These are phyloP conservation scores for Dilophus febrilis DNA, from an alignment of 2,888 invertebrate genomes.

Conservation along the genomic window DNA sequence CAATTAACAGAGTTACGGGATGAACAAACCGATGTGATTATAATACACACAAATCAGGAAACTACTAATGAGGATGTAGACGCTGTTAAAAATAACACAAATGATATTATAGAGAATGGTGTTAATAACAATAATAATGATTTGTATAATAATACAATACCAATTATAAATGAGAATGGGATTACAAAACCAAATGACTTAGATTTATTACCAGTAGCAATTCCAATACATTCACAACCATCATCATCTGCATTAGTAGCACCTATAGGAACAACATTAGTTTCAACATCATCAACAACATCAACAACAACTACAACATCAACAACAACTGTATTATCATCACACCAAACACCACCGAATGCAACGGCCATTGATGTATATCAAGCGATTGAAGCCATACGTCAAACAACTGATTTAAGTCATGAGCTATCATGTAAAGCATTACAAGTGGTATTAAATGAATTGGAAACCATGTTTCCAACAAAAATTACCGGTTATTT, in stretches of 20 bases:
- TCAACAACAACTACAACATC: no score
- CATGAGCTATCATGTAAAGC: conserved; percentile 76
- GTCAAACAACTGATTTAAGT: conserved; percentile 68
- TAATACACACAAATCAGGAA: background rate
- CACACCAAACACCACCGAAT: conserved; percentile 10
- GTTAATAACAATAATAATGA: no score
- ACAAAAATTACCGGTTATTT: conserved; percentile 41
- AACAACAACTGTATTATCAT: no score
- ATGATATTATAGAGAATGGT: background rate
- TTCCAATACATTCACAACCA: background rate
- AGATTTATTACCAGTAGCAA: no score
- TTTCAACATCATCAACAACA: no score
- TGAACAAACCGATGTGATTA: background rate
- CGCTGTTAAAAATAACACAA: background rate
- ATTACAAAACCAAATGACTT: no score
- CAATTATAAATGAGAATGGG: no score
- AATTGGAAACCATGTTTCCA: conserved; percentile 35
- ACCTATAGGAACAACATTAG: no score
- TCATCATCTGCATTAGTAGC: no score
- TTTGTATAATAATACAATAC: no score
- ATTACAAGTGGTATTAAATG: conserved; percentile 54
- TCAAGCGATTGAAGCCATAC: conserved; percentile 61
- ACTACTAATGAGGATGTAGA: conserved; percentile 9
- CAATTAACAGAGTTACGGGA: conserved; percentile 18
- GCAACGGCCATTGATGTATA: conserved; percentile 25